A percentile compares a stretch with the other conserved stretches of the same genome.
phyloP scores from a whole-genome alignment of 2,888 invertebrate species.

The Caenorhabditis sinica region DNA sequence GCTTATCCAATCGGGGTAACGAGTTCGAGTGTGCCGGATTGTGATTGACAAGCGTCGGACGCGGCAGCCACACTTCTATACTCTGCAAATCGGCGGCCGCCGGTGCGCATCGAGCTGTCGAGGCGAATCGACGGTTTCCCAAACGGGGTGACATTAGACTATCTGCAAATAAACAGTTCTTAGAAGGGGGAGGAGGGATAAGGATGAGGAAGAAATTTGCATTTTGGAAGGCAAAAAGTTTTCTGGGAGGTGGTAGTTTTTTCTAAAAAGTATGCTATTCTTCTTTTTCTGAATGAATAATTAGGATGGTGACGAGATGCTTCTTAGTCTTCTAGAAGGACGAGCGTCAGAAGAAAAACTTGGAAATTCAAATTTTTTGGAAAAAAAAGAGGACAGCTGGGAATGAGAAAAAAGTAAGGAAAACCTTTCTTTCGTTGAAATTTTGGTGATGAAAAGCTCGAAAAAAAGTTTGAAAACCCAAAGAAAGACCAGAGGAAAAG shows the following conservation, averaged over 20 bases:
- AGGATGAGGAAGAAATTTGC: neutral
- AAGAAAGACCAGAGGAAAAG: neutral
- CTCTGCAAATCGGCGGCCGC: conserved; percentile 32
- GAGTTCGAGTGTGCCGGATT: conserved; percentile 73
- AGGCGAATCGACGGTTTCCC: conserved; percentile 75
- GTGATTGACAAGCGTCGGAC: conserved; percentile 69
- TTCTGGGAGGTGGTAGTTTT: neutral
- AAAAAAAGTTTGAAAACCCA: no score
- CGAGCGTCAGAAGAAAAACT: neutral
- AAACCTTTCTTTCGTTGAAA: no score
- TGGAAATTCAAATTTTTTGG: conserved; percentile 34
- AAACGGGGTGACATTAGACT: conserved; percentile 82
- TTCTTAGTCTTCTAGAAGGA: no score
- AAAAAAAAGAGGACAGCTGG: no score
- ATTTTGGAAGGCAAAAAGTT: neutral
- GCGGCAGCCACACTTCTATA: conserved; percentile 73
- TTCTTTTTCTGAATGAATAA: conserved; percentile 48
- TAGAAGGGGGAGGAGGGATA: neutral
- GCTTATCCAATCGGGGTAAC: conserved; percentile 73
- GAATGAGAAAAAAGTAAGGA: conserved; percentile 12
- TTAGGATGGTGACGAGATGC: conserved; percentile 14
- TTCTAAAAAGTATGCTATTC: conserved; percentile 4
- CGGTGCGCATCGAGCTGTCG: conserved; percentile 56
- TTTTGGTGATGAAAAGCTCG: no score
- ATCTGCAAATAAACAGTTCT: conserved; percentile 69